Base-by-base conservation (phyloP, 2,888 invertebrate genomes). In the Amaurobius ferox region DNA sequence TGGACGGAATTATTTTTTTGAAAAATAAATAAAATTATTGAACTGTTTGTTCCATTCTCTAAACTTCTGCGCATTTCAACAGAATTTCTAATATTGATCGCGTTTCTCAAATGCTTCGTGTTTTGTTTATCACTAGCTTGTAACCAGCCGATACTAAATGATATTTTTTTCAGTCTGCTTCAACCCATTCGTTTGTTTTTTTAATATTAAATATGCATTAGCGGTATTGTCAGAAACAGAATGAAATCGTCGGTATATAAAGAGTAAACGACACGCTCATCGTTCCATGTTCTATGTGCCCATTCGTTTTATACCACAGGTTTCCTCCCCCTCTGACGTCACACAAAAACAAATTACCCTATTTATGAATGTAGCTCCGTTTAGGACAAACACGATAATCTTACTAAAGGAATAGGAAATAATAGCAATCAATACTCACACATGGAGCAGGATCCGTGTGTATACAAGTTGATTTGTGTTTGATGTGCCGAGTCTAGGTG, bases 361-460 rank as follows among this genome's bases (percentile, higher is more conserved):
- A 55, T 64, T 19, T 30, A 11, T 29, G 11, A 29, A 11, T 30
- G 6, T 64, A 0, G 64, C 11, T 13, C 11, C 64, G 11, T 16
- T 64, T 28, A 16, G 7, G 30, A 16, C 28, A 6, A 13, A 29
- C 23, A 62, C 32, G 19, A 9, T 70, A 79, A 79, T 61, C 28
- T 39, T 39, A 67, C 26, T 13, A 5, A 13, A 28, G 39, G 35
- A 61, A 62, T 35, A 48, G 48, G 40, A 48, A 67, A 72, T 61
- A 40, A 55, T 16, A 64, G 29, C 77, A 78, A 85, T 85, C 83
- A 48, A 85, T 85, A 85, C 83, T 85, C 71, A 85, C 83, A 85
- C 77, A 85, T 72, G 77, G 77, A 32, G 44, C 23, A 39, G 26
- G 71, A 55, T 44, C 29, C 66, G 70, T 85, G 72, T 72, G 70